Evolutionary conservation across 2,888 invertebrate species (phyloP).

Genomic region (Orthosia gracilis): DNA sequence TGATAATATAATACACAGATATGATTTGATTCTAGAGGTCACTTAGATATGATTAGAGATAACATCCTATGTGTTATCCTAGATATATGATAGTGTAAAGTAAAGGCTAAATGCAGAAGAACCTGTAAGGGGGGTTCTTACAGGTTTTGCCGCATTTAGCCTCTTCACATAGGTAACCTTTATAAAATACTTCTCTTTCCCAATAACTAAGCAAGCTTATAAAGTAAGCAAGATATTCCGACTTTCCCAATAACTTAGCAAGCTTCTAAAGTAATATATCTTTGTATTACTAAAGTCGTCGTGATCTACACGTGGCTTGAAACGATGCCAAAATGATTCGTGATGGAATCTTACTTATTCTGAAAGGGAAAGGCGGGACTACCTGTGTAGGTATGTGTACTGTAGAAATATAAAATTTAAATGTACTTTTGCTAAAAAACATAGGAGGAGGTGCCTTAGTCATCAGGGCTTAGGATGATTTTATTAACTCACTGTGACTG

Average conservation of each 20-base stretch:
- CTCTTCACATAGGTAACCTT: not conserved
- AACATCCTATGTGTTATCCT: no score
- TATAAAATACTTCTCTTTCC: not conserved
- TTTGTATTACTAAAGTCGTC: not conserved
- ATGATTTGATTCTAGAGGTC: no score
- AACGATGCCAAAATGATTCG: conserved; percentile 40
- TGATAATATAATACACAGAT: no score
- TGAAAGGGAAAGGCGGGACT: conserved; percentile 41
- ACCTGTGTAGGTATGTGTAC: not conserved
- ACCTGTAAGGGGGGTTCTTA: no score
- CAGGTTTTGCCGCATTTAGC: not conserved
- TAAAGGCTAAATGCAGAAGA: no score
- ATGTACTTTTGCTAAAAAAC: conserved; percentile 16
- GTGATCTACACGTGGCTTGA: conserved; percentile 38
- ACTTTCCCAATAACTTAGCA: not conserved
- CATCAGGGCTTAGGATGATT: not conserved
- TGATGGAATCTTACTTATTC: conserved; percentile 46
- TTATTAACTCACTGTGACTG: not conserved
- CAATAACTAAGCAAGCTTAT: not conserved
- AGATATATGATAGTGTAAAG: no score
- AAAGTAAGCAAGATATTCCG: not conserved
- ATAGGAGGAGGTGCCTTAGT: no score
- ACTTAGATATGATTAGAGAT: no score
- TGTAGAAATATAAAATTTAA: conserved; percentile 11
- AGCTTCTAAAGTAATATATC: not conserved